Percentiles rank a stretch among this genome's conserved stretches.
These are phyloP conservation scores for Proterorhinus semilunaris DNA, from an alignment of 2,113 vertebrate species.

Conservation along the genomic window DNA sequence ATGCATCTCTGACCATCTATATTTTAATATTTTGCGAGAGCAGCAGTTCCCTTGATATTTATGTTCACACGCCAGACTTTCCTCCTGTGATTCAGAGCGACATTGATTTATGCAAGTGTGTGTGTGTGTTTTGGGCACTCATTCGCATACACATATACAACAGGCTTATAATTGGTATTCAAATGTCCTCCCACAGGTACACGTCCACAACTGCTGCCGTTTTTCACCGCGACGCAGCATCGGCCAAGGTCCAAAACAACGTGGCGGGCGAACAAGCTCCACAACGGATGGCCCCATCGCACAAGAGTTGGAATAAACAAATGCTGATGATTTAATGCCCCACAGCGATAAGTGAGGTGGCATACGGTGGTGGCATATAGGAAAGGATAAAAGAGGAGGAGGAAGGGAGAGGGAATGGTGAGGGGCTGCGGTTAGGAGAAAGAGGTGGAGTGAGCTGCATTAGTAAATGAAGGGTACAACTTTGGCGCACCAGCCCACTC, in stretches of 20 bases:
- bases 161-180: slow-evolving; percentile 71
- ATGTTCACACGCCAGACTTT: slow-evolving; percentile 58
- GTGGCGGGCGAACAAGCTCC: slow-evolving; percentile 62
- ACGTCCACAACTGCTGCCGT: slow-evolving; percentile 59
- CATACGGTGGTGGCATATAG: slow-evolving; percentile 54
- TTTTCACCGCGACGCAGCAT: slow-evolving; percentile 53
- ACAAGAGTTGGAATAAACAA: slow-evolving; percentile 70
- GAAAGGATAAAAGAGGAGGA: slow-evolving; percentile 34
- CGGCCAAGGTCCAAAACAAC: slow-evolving; percentile 64
- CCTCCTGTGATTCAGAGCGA: slow-evolving; percentile 62
- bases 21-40: slow-evolving; percentile 26
- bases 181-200: slow-evolving; percentile 69
- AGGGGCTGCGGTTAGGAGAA: slow-evolving; percentile 27
- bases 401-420: slow-evolving; percentile 40
- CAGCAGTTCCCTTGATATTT: slow-evolving; percentile 59
- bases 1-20: slow-evolving; percentile 20
- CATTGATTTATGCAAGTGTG: slow-evolving; percentile 64
- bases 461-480: slow-evolving; percentile 41
- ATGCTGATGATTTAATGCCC: slow-evolving; percentile 71
- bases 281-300: slow-evolving; percentile 65
- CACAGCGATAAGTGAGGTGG: slow-evolving; percentile 58
- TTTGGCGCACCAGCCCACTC: slow-evolving; percentile 60
- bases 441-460: slow-evolving; percentile 53
- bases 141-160: slow-evolving; percentile 22
- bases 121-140: slow-evolving; percentile 19